A percentile compares a stretch with the other conserved stretches of the same genome.
Evolutionary conservation across 2,888 invertebrate genomes (phyloP).

Genomic region (Tenthredo distinguenda): DNA sequence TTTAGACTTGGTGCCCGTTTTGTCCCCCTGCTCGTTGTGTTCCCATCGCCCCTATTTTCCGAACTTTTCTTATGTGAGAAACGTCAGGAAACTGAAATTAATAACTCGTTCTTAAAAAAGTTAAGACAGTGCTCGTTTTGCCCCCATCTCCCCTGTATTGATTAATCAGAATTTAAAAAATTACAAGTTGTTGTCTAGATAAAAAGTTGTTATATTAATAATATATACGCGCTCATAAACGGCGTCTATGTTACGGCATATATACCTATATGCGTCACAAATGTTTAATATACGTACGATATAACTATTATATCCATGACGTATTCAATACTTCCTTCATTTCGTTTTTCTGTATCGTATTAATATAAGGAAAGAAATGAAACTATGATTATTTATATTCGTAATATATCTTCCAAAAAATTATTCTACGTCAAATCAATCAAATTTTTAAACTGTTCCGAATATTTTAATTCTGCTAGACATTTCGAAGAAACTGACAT

Average conservation of each 20-base stretch:
- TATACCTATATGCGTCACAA: background rate
- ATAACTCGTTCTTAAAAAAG: too few relatives aligned
- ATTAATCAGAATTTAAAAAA: constrained; percentile 46
- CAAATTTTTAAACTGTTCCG: background rate
- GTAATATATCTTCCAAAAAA: constrained; percentile 13
- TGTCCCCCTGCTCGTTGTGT: too few relatives aligned
- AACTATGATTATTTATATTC: background rate
- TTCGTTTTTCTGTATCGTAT: background rate
- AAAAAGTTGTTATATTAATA: constrained; percentile 29
- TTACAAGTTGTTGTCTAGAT: constrained; percentile 40
- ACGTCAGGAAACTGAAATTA: too few relatives aligned
- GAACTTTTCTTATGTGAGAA: too few relatives aligned
- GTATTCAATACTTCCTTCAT: constrained; percentile 29
- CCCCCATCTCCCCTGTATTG: too few relatives aligned
- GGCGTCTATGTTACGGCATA: background rate
- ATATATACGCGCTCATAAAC: background rate
- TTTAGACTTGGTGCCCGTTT: too few relatives aligned
- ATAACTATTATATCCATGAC: constrained; percentile 15
- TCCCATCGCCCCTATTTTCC: too few relatives aligned
- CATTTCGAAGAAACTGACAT: background rate
- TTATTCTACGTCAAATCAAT: constrained; percentile 28
- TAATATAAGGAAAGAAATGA: constrained; percentile 9
- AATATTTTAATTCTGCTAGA: background rate
- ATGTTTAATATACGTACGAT: constrained; percentile 1
- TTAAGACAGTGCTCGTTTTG: too few relatives aligned